Conservation (phyloP, 2,113 vertebrate genomes). For the Pan paniscus region DNA sequence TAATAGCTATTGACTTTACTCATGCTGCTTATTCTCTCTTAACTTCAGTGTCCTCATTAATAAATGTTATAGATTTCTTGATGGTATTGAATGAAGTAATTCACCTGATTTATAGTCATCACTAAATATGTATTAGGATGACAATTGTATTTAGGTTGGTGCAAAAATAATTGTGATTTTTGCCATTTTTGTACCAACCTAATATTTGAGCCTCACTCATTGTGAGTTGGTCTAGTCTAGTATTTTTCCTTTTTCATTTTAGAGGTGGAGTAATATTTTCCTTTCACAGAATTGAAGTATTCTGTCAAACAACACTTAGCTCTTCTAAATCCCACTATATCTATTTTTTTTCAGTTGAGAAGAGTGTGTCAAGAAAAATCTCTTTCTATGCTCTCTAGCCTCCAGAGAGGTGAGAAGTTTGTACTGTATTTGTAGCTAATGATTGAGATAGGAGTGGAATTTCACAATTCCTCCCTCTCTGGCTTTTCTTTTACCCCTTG, state of each 20-base stretch:
- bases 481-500: background rate
- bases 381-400: background rate
- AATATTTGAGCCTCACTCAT: background rate
- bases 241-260: background rate
- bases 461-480: background rate
- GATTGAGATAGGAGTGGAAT: background rate
- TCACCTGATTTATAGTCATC: background rate
- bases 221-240: background rate
- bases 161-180: too few relatives aligned
- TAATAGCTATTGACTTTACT: constrained; percentile 8
- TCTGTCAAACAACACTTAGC: constrained; percentile 27
- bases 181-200: too few relatives aligned
- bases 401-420: background rate
- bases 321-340: constrained; percentile 23
- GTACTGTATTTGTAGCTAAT: background rate
- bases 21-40: background rate
- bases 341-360: background rate
- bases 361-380: constrained; percentile 36
- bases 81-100: constrained; percentile 20
- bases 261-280: constrained; percentile 24
- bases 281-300: constrained; percentile 5
- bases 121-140: background rate
- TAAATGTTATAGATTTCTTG: background rate
- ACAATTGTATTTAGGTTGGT: background rate
- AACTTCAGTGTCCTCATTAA: background rate